Evolutionary conservation across 2,113 vertebrate genomes (phyloP).

Genomic region (Campylomormyrus tamandua): DNA sequence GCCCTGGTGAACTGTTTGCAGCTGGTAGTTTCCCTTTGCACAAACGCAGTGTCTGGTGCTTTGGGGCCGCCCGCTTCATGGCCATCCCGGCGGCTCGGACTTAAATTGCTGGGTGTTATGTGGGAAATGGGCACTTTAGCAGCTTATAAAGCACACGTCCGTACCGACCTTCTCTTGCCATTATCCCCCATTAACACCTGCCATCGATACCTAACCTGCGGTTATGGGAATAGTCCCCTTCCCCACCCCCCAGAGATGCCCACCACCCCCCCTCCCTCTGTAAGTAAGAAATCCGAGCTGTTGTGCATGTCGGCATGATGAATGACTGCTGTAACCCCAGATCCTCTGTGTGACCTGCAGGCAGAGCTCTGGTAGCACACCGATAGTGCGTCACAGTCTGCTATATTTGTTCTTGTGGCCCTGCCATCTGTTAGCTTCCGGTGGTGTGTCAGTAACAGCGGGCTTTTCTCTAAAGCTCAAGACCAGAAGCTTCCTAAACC

Average conservation of each 20-base stretch:
- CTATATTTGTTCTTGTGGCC: not conserved
- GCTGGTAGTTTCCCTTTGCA: not conserved
- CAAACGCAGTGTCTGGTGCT: too few species aligned
- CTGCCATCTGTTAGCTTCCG: not conserved
- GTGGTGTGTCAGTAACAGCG: not conserved
- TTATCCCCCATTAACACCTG: not conserved
- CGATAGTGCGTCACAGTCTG: not conserved
- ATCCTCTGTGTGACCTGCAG: not conserved
- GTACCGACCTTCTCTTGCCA: not conserved
- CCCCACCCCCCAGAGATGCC: not conserved
- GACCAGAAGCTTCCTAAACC: not conserved
- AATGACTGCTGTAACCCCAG: conserved; percentile 6
- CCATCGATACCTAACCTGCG: not conserved
- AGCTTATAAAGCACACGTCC: not conserved
- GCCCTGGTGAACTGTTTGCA: not conserved
- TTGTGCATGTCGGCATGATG: not conserved
- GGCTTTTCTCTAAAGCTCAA: not conserved
- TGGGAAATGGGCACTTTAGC: not conserved
- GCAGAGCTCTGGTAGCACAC: not conserved
- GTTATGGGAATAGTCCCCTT: not conserved
- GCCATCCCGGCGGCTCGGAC: not conserved
- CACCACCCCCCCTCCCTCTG: not conserved
- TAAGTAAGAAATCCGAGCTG: conserved; percentile 6
- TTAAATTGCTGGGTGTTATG: not conserved
- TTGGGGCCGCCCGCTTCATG: not conserved